phyloP scores from a whole-genome alignment of 2,113 vertebrate genomes.

The Xenus cinereus region DNA sequence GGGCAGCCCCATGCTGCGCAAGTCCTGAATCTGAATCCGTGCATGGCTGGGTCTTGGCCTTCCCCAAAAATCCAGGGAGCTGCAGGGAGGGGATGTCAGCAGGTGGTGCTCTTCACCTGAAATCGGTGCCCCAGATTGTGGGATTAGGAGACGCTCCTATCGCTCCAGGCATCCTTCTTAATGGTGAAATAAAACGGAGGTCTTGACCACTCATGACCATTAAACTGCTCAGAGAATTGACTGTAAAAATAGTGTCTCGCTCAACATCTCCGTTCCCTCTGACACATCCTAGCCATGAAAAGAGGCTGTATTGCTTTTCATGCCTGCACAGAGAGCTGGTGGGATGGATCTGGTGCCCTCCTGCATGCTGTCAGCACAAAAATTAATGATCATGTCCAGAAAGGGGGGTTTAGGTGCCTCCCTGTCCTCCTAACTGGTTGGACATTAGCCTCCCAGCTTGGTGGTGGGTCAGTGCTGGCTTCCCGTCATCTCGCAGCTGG shows the following conservation, averaged over 20 bases:
- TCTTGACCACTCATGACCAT: neutral
- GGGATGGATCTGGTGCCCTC: neutral
- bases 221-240: neutral
- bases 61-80: accelerated
- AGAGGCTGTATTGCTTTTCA: neutral
- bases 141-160: neutral
- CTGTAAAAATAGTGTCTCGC: neutral
- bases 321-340: neutral
- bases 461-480: neutral
- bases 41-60: neutral
- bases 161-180: neutral
- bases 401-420: neutral
- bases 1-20: neutral
- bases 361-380: neutral
- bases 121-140: neutral
- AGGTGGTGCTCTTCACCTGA: constrained; percentile 31
- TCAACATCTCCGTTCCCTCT: neutral
- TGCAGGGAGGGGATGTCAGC: neutral
- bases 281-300: accelerated
- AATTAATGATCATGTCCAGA: neutral
- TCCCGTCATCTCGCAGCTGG: neutral
- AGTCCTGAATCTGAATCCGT: neutral
- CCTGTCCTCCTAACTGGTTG: neutral
- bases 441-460: neutral
- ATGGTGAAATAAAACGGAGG: neutral